Conservation (phyloP, 2,888 invertebrate species). For the Tachina lurida region DNA sequence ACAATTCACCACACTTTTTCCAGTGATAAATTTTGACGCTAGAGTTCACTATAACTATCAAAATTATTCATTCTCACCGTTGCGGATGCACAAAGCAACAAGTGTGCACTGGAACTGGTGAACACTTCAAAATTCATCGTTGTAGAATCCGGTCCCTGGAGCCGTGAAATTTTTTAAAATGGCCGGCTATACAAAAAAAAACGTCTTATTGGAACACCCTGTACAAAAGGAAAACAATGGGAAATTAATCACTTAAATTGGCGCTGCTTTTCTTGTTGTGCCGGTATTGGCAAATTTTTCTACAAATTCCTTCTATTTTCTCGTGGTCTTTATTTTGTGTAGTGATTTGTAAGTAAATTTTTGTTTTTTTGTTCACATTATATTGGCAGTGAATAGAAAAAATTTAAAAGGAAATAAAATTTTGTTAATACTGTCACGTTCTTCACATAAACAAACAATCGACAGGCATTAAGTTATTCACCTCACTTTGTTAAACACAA, state of each 20-base stretch:
- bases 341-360: conserved; percentile 69
- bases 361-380: conserved; percentile 5
- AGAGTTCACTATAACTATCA: no score
- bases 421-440: conserved; percentile 67
- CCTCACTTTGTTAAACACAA: conserved; percentile 16
- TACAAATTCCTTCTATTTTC: background rate
- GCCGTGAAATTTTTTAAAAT: no score
- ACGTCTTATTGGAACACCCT: background rate
- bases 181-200: no score
- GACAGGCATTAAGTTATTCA: conserved; percentile 49
- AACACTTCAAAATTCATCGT: no score
- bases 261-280: background rate
- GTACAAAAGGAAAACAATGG: conserved; percentile 19
- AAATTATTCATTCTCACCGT: no score
- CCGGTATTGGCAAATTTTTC: conserved; percentile 25
- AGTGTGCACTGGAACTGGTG: no score
- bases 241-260: conserved; percentile 64
- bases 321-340: conserved; percentile 58
- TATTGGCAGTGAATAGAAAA: background rate
- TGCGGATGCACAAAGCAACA: no score
- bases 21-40: no score
- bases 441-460: conserved; percentile 65
- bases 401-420: conserved; percentile 28
- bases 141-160: no score
- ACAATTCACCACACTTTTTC: no score